Base-by-base conservation (phyloP, 2,888 invertebrate species). In the Meta bourneti region DNA sequence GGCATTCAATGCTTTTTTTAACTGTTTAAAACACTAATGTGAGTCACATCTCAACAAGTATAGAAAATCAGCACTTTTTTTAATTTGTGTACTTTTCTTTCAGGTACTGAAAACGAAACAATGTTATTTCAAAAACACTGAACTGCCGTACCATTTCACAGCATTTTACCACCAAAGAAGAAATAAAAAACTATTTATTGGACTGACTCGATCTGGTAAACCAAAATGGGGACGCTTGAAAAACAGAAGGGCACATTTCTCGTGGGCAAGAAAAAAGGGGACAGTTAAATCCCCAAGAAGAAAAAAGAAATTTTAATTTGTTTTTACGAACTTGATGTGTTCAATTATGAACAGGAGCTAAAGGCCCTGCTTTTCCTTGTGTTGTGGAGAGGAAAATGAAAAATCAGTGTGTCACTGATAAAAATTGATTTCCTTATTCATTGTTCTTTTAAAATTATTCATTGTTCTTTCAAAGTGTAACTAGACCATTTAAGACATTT, bases 181-280 rank as follows among this genome's bases (percentile, higher is more conserved):
- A 13, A n/a, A 52, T 1, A 81, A 13, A 54, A 85, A 52, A 49
- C 7, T 70, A 11, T 90, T 70, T 34, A 61, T 90, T 69, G 90
- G 90, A 49, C 79, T 90, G 8, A 80, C 72, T 19, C 11, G 48
- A 75, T 20, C 72, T 8, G 90, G 90, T 19, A 85, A 72, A 69
- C 51, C 85, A 11, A 90, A 61, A 51, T 16, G 13, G 19, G 85
- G 90, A 20, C 34, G 2, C 0, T 20, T 54, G 19, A 79, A 61
- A 51, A 79, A 74, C 11, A 80, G 54, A 19, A 54, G 84, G 16
- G 49, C 90, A 1, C 54, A 74, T 7, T 90, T 84, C 49, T 49
- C 34, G 20, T 90, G 90, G 90, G 74, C 51, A n/a, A 85, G 61
- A n/a, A 75, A 77, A 49, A 8, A 75, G 49, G 6, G 52, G 52